Percentiles rank a stretch among this genome's conserved stretches.
phyloP scores from a whole-genome alignment of 2,797 vertebrate genomes.

The Tapera naevia region DNA sequence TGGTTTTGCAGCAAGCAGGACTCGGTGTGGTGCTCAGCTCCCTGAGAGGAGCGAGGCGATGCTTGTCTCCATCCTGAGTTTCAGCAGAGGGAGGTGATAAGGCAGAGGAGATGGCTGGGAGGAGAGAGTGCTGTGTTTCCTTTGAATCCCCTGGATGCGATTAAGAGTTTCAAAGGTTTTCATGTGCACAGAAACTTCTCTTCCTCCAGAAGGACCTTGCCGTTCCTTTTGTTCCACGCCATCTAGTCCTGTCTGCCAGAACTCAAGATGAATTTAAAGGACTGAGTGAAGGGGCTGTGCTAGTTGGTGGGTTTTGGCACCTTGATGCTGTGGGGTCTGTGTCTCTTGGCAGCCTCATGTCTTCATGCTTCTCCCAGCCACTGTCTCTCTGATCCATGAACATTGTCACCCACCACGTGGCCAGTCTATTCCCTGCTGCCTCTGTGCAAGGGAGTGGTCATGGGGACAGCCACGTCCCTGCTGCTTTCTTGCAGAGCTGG shows the following conservation, averaged over 20 bases:
- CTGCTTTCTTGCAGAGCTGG: neutral
- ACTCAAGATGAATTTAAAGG: neutral
- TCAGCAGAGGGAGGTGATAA: neutral
- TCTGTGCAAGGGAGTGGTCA: rapidly evolving
- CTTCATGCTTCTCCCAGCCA: neutral
- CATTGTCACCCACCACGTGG: rapidly evolving
- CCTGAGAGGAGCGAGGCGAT: neutral
- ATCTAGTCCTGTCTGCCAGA: neutral
- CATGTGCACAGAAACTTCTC: neutral
- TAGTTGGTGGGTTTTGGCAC: neutral
- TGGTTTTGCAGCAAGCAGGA: neutral
- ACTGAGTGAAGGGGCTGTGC: neutral
- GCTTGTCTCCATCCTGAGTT: neutral
- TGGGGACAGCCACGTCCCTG: neutral
- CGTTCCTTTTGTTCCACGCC: neutral
- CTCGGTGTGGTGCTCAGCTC: rapidly evolving
- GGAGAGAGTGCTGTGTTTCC: neutral
- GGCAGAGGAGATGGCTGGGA: neutral
- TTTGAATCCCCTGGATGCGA: neutral
- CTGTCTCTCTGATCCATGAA: rapidly evolving
- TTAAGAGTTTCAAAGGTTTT: neutral
- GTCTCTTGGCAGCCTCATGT: neutral
- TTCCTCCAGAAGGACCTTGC: neutral
- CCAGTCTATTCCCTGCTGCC: neutral
- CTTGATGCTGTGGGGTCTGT: neutral